Percentiles rank a stretch among this genome's conserved stretches.
phyloP scores from a whole-genome alignment of 2,888 invertebrate species.

The Ethmia dodecea region DNA sequence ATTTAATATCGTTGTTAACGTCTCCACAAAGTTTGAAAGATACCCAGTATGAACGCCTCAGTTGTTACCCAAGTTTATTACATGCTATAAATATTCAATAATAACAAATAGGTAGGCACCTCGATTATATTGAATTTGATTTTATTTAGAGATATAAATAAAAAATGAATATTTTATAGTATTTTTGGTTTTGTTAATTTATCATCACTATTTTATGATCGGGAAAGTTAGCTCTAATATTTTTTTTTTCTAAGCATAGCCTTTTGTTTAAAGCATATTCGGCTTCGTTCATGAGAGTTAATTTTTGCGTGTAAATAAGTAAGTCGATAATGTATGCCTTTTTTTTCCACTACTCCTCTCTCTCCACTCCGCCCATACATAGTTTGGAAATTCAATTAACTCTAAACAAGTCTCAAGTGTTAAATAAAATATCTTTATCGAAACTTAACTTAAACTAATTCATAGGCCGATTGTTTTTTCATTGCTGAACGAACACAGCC shows the following conservation, averaged over 20 bases:
- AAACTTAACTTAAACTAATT: constrained; percentile 17
- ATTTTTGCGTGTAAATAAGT: too few relatives aligned
- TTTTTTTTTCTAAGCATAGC: too few relatives aligned
- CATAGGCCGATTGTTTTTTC: constrained; percentile 27
- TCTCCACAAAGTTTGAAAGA: constrained; percentile 53
- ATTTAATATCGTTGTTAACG: constrained; percentile 72
- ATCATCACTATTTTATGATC: too few relatives aligned
- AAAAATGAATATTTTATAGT: constrained; percentile 2
- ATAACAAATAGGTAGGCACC: constrained; percentile 32
- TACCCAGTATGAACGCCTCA: constrained; percentile 29
- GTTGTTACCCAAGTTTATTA: constrained; percentile 48
- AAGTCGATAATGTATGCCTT: too few relatives aligned
- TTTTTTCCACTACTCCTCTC: too few relatives aligned
- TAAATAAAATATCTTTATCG: too few relatives aligned
- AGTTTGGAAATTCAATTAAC: too few relatives aligned
- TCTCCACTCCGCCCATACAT: too few relatives aligned
- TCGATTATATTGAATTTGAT: constrained; percentile 18
- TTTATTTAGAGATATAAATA: constrained; percentile 1
- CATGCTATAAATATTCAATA: constrained; percentile 49
- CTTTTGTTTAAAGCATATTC: too few relatives aligned
- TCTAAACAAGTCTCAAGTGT: too few relatives aligned
- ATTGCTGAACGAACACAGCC: constrained; percentile 23
- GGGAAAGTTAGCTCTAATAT: too few relatives aligned
- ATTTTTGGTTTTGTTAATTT: constrained; percentile 2
- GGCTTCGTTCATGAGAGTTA: too few relatives aligned